Percentiles rank a stretch among this genome's conserved stretches.
Evolutionary conservation across 2,113 vertebrate species (phyloP).

Genomic region (Dipodomys spectabilis): DNA sequence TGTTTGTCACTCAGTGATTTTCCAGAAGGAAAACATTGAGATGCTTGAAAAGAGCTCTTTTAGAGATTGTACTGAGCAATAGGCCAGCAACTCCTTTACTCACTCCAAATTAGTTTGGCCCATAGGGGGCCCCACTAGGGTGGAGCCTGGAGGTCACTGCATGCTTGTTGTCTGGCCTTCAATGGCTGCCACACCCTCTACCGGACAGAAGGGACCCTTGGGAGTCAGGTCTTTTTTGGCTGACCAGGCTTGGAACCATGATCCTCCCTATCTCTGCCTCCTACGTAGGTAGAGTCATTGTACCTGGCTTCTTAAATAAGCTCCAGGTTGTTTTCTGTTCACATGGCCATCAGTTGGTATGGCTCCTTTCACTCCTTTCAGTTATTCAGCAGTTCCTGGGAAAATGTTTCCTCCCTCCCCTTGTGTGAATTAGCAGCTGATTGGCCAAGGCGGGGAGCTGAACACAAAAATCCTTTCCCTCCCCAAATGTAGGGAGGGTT

Average conservation of each 20-base stretch:
- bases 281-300: too few species aligned
- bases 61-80: not conserved
- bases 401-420: not conserved
- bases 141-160: too few species aligned
- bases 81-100: not conserved
- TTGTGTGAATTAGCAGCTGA: not conserved
- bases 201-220: too few species aligned
- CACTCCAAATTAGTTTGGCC: not conserved
- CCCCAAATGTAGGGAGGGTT: not conserved
- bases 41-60: not conserved
- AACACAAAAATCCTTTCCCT: rapidly evolving
- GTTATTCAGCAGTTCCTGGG: not conserved
- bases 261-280: too few species aligned
- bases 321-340: not conserved
- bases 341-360: rapidly evolving
- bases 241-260: too few species aligned
- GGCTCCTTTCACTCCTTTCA: not conserved
- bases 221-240: too few species aligned
- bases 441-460: rapidly evolving
- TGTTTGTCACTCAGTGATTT: not conserved
- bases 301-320: not conserved
- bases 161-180: too few species aligned
- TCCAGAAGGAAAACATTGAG: not conserved
- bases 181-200: too few species aligned
- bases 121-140: too few species aligned